phyloP scores from a whole-genome alignment of 2,888 invertebrate species.

The Cactoblastis cactorum region DNA sequence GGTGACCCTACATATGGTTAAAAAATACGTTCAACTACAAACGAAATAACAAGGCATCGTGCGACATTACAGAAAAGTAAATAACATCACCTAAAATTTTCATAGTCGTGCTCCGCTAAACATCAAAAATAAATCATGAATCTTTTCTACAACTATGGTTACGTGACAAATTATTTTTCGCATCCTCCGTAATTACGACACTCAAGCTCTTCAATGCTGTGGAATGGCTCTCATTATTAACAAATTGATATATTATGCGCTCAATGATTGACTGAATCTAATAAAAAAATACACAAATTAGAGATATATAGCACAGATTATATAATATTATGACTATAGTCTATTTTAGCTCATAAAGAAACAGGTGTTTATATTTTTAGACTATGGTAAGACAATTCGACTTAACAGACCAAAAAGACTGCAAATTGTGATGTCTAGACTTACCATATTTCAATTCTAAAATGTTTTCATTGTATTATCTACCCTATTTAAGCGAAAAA shows the following conservation, averaged over 20 bases:
- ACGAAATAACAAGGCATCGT: neutral
- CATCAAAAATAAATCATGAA: neutral
- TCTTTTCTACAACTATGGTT: neutral
- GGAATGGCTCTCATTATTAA: neutral
- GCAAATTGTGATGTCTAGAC: too few species aligned
- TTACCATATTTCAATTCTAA: too few species aligned
- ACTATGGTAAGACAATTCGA: too few species aligned
- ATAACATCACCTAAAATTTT: neutral
- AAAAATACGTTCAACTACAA: neutral
- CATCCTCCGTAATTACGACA: conserved; percentile 1
- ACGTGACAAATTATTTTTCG: conserved; percentile 10
- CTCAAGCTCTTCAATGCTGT: conserved; percentile 4
- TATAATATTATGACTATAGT: too few species aligned
- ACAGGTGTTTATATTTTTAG: too few species aligned
- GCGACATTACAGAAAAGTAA: neutral
- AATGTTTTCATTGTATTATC: too few species aligned
- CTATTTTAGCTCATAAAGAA: too few species aligned
- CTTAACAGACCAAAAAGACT: too few species aligned
- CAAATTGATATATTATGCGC: conserved; percentile 5
- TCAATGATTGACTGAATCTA: neutral
- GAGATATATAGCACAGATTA: too few species aligned
- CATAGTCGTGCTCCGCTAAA: conserved; percentile 1
- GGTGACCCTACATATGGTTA: neutral
- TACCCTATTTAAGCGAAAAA: too few species aligned
- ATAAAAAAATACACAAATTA: neutral